These are phyloP conservation scores for Oryzias woworae DNA, from an alignment of 2,113 vertebrate species.

Conservation along the genomic window DNA sequence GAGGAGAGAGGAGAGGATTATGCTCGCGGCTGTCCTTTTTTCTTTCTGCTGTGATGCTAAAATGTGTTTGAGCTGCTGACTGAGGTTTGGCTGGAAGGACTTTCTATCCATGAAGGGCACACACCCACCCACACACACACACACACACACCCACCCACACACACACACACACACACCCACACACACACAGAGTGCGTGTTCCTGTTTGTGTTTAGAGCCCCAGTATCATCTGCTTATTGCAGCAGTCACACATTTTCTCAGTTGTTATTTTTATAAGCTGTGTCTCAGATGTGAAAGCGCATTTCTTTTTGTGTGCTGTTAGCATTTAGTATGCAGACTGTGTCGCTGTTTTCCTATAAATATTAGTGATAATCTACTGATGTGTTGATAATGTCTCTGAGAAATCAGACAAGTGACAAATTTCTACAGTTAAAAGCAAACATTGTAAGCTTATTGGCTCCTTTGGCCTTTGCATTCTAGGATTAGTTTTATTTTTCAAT, in stretches of 20 bases:
- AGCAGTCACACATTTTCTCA: constrained; percentile 11
- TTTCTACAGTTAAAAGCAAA: not conserved
- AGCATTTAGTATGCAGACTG: not conserved
- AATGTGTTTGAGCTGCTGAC: constrained; percentile 51
- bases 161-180: too few relatives aligned
- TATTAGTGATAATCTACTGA: not conserved
- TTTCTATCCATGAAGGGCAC: constrained; percentile 44
- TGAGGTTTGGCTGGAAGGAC: constrained; percentile 49
- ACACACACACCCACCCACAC: too few relatives aligned
- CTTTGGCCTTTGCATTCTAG: too few relatives aligned
- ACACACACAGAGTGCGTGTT: constrained; percentile 35
- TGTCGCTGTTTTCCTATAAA: not conserved
- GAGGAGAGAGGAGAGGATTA: constrained; percentile 24
- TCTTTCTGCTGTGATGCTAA: constrained; percentile 49
- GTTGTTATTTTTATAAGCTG: constrained; percentile 2
- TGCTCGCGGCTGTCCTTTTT: constrained; percentile 38
- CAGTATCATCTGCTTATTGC: constrained; percentile 15
- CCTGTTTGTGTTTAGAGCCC: constrained; percentile 43
- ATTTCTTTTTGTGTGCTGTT: not conserved
- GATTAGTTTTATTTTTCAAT: too few relatives aligned
- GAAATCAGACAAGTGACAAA: not conserved
- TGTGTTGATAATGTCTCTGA: not conserved
- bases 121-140: too few relatives aligned
- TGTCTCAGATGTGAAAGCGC: not conserved
- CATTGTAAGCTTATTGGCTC: not conserved